These are phyloP conservation scores for Tauraco hartlaubi DNA, from an alignment of 2,797 vertebrate species.

Conservation along the genomic window DNA sequence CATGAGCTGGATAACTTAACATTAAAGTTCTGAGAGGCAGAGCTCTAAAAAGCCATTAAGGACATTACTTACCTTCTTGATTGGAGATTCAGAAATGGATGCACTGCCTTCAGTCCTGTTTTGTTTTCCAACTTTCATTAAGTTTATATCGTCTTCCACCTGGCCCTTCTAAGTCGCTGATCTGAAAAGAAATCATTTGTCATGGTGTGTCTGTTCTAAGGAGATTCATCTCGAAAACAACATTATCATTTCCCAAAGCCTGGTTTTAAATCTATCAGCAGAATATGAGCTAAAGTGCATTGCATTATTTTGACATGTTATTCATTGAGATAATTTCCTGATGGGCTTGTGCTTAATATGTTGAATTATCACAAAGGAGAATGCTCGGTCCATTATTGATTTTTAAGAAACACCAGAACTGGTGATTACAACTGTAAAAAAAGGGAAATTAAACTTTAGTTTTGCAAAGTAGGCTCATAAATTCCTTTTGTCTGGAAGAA, in stretches of 20 bases:
- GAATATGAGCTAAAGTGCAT: conserved; percentile 26
- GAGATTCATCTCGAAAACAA: conserved; percentile 73
- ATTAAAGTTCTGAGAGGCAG: conserved; percentile 49
- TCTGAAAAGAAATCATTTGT: conserved; percentile 64
- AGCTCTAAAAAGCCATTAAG: conserved; percentile 56
- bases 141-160: conserved; percentile 70
- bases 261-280: conserved; percentile 72
- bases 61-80: conserved; percentile 62
- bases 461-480: not conserved
- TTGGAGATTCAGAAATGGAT: conserved; percentile 66
- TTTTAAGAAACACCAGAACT: conserved; percentile 38
- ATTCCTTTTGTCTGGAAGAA: not conserved
- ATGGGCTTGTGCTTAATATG: conserved; percentile 60
- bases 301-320: conserved; percentile 62
- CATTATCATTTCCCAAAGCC: conserved; percentile 71
- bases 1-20: conserved; percentile 35
- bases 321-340: conserved; percentile 57
- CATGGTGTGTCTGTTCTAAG: conserved; percentile 57
- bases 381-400: not conserved
- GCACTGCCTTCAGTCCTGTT: conserved; percentile 59
- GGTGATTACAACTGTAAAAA: not conserved
- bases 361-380: conserved; percentile 55
- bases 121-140: conserved; percentile 75
- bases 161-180: conserved; percentile 57
- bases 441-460: conserved; percentile 15